phyloP scores from a whole-genome alignment of 2,113 vertebrate species.

The Aspidoscelis tigris region DNA sequence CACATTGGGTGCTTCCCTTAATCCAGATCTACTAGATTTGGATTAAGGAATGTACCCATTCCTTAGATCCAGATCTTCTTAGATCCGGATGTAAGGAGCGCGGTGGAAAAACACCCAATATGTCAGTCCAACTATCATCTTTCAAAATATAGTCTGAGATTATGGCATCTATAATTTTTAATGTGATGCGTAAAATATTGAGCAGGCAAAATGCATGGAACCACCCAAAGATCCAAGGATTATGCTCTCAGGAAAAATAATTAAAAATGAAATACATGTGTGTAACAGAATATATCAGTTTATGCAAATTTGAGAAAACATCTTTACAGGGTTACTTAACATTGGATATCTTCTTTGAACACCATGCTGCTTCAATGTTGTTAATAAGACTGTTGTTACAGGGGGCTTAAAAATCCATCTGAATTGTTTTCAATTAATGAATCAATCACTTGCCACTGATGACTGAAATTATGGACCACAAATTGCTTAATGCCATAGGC shows the following conservation, averaged over 20 bases:
- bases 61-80: too few species aligned
- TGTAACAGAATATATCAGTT: slow-evolving; percentile 55
- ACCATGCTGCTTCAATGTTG: slow-evolving; percentile 63
- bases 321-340: slow-evolving; percentile 48
- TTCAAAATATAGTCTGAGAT: not conserved
- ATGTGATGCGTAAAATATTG: not conserved
- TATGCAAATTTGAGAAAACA: slow-evolving; percentile 52
- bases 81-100: too few species aligned
- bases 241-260: slow-evolving; percentile 28
- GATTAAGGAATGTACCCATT: too few species aligned
- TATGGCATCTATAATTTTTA: not conserved
- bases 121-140: not conserved
- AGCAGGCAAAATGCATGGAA: not conserved
- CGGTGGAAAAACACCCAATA: too few species aligned
- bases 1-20: too few species aligned
- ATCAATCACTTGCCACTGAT: slow-evolving; percentile 76
- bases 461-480: slow-evolving; percentile 65
- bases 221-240: not conserved
- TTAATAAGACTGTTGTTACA: slow-evolving; percentile 81
- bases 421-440: slow-evolving; percentile 85
- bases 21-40: too few species aligned
- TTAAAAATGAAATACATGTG: slow-evolving; percentile 28
- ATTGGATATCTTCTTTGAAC: slow-evolving; percentile 70
- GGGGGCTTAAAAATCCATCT: slow-evolving; percentile 81
- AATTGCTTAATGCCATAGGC: slow-evolving; percentile 71